Conservation (phyloP, 2,797 vertebrate genomes). For the Schizopygopsis malacanthus region DNA sequence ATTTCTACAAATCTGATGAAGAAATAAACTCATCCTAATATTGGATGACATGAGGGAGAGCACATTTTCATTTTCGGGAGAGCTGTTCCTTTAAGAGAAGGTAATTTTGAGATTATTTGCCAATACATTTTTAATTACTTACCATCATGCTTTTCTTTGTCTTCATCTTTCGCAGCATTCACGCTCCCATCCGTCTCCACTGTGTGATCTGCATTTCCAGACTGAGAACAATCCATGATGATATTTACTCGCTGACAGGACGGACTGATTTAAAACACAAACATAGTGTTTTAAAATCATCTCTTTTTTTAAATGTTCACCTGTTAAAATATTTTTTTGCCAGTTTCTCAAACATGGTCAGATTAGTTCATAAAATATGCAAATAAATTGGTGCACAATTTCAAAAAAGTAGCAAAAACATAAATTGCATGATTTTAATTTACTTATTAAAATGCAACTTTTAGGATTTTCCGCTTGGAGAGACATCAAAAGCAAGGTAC, state of each 20-base stretch:
- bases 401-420: background rate
- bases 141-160: background rate
- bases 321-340: background rate
- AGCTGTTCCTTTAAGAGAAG: background rate
- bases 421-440: background rate
- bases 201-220: background rate
- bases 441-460: background rate
- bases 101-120: background rate
- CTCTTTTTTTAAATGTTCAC: background rate
- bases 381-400: background rate
- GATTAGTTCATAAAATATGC: background rate
- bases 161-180: background rate
- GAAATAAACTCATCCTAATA: background rate
- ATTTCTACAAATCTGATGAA: background rate
- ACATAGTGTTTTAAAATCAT: background rate
- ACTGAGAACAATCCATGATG: background rate
- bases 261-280: background rate
- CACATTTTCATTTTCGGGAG: background rate
- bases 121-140: background rate
- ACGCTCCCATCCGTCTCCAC: background rate
- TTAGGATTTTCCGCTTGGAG: no score
- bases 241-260: background rate
- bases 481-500: no score
- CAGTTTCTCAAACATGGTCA: background rate
- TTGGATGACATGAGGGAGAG: background rate